These are phyloP conservation scores for Hydrozoanthus gracilis DNA, from an alignment of 92 coral and sea anemone genomes.

Conservation along the genomic window DNA sequence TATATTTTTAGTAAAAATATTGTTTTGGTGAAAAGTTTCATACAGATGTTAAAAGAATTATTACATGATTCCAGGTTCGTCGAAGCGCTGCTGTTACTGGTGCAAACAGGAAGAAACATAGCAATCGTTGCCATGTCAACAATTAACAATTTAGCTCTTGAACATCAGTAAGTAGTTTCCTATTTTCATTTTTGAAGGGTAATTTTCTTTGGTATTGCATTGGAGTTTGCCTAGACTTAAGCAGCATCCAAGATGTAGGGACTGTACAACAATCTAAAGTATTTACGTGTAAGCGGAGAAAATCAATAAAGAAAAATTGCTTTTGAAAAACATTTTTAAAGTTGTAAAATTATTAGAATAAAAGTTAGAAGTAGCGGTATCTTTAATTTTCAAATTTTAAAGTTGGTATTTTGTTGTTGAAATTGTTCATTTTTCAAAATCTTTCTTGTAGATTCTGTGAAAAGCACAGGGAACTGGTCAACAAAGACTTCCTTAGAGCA, in stretches of 20 bases:
- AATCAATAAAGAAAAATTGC: too few relatives aligned
- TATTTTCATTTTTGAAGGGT: background rate
- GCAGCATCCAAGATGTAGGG: too few relatives aligned
- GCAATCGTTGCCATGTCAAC: slow-evolving; percentile 91
- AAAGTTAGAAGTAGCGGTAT: background rate
- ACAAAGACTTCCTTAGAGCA: slow-evolving; percentile 66
- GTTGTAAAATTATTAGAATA: too few relatives aligned
- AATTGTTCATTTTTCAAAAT: background rate
- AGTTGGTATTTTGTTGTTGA: background rate
- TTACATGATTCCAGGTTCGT: slow-evolving; percentile 59
- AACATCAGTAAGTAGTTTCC: slow-evolving; percentile 68
- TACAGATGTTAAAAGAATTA: too few relatives aligned
- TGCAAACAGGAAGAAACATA: slow-evolving; percentile 65
- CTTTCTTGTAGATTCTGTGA: slow-evolving; percentile 68
- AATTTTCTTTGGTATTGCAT: too few relatives aligned
- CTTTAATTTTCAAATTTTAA: background rate
- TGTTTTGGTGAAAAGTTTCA: too few relatives aligned
- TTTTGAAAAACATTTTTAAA: too few relatives aligned
- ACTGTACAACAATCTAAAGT: too few relatives aligned
- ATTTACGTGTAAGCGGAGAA: too few relatives aligned
- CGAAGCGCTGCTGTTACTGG: slow-evolving; percentile 70
- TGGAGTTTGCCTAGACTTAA: too few relatives aligned
- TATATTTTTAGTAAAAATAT: background rate
- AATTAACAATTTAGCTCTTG: slow-evolving; percentile 83
- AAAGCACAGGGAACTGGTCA: slow-evolving; percentile 66